Base-by-base conservation (phyloP, 2,113 vertebrate species). In the Cochlearius cochlearius region DNA sequence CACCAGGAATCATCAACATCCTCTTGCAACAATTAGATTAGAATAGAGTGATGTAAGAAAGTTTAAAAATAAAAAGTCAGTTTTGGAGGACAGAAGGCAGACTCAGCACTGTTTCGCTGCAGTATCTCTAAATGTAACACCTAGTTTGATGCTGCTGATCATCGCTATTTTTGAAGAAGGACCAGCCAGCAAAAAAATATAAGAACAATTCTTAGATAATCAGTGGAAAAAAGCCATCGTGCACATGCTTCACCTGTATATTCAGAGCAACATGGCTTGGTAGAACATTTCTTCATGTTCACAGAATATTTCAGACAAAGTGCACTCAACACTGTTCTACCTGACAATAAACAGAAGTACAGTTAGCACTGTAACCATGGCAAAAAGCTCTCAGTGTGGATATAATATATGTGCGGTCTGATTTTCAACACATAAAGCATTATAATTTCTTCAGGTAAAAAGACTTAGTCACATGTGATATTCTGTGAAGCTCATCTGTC, bases 1-100 rank as follows among this genome's bases (percentile, higher is more conserved):
- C 22, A 45, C 15, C 0, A 0, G 5, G 43, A 71, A 34, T 8
- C 38, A 52, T 15, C 41, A 56, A 10, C 49, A 47, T 11, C 45
- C 32, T 77, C 17, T 23, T 23, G 49, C 30, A 60, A 11, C 16
- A 38, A 5, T 63, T 43, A 41, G 23, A 30, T 25, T 41, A n/a
- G n/a, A n/a, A n/a, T 84, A 14, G 27, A 43, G 30, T 36, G 56
- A 15, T 39, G 29, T 12, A 72, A 30, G 34, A 18, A 77, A n/a
- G 17, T 26, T 21, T 39, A 8, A 58, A 59, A 58, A 6, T 1
- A 38, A 38, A 20, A 41, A 55, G 55, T 29, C 16, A 8, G 0
- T 26, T 79, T 41, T 66, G 62, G 52, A 36, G 56, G 60, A 8
- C 56, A 78, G 53, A 77, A 78, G 23, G 16, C 38, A 68, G 25